phyloP scores from a whole-genome alignment of 2,888 invertebrate genomes.

The Volucella bombylans region DNA sequence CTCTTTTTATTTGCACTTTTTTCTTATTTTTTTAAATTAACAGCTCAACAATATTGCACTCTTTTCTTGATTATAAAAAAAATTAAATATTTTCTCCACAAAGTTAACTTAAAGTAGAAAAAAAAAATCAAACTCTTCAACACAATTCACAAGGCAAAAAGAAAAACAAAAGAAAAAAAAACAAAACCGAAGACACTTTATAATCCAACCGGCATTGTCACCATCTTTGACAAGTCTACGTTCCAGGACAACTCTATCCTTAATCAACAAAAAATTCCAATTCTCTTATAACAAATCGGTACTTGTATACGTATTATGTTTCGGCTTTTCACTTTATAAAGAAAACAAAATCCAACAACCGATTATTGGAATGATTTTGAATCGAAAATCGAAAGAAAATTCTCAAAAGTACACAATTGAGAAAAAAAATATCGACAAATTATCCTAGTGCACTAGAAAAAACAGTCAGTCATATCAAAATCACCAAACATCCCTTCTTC shows the following conservation, averaged over 20 bases:
- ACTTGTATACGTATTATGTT: not conserved
- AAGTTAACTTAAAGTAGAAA: not conserved
- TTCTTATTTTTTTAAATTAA: not conserved
- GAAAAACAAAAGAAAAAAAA: not conserved
- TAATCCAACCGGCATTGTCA: conserved; percentile 51
- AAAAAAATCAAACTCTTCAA: conserved; percentile 1
- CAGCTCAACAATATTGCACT: conserved; percentile 48
- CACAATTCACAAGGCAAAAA: conserved; percentile 12
- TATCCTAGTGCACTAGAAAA: no score
- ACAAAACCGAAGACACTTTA: conserved; percentile 42
- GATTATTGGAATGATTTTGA: no score
- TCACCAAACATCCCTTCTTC: not conserved
- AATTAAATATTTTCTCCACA: not conserved
- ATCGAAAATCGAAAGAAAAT: conserved; percentile 13
- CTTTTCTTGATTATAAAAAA: conserved; percentile 9
- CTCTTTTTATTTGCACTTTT: conserved; percentile 18
- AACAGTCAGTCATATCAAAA: conserved; percentile 48
- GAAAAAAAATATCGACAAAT: no score
- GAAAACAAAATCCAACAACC: not conserved
- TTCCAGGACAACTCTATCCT: conserved; percentile 30
- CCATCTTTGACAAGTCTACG: conserved; percentile 21
- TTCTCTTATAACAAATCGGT: not conserved
- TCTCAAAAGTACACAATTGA: conserved; percentile 30
- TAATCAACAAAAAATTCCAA: not conserved
- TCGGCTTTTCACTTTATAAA: not conserved